Evolutionary conservation across 2,888 invertebrate genomes (phyloP).

Genomic region (Drosophila prolongata): DNA sequence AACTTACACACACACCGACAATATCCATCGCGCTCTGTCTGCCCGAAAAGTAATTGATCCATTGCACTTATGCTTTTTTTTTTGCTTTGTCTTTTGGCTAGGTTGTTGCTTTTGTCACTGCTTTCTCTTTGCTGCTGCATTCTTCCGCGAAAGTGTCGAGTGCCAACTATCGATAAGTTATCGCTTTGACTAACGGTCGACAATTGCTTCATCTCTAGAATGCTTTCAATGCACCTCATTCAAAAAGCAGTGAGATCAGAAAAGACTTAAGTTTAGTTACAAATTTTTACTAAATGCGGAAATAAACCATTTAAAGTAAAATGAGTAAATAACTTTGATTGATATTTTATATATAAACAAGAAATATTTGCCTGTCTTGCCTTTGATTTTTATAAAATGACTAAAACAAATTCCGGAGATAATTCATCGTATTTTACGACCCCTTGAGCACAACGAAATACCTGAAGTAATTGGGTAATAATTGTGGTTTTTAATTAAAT

Average conservation of each 20-base stretch:
- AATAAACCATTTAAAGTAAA: too few relatives aligned
- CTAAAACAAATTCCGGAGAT: not conserved
- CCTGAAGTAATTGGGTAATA: constrained; percentile 10
- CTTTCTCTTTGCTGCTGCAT: constrained; percentile 67
- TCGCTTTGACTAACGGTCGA: constrained; percentile 14
- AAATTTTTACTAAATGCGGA: too few relatives aligned
- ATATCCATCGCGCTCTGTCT: constrained; percentile 29
- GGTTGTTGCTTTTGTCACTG: constrained; percentile 39
- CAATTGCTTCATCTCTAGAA: not conserved
- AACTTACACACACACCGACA: constrained; percentile 39
- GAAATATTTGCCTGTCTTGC: not conserved
- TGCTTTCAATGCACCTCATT: not conserved
- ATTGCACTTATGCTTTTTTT: constrained; percentile 71
- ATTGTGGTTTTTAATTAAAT: constrained; percentile 28
- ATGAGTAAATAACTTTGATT: too few relatives aligned
- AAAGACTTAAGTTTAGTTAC: too few relatives aligned
- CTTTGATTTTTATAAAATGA: not conserved
- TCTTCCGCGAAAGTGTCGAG: constrained; percentile 48
- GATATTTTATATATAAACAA: not conserved
- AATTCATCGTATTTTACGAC: not conserved
- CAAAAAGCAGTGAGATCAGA: too few relatives aligned
- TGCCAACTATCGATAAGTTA: constrained; percentile 46
- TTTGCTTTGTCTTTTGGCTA: constrained; percentile 13
- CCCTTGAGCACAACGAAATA: constrained; percentile 12
- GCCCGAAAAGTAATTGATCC: constrained; percentile 80